A percentile compares a stretch with the other conserved stretches of the same genome.
Evolutionary conservation across 2,797 vertebrate genomes (phyloP).

Genomic region (Cyprinella venusta): DNA sequence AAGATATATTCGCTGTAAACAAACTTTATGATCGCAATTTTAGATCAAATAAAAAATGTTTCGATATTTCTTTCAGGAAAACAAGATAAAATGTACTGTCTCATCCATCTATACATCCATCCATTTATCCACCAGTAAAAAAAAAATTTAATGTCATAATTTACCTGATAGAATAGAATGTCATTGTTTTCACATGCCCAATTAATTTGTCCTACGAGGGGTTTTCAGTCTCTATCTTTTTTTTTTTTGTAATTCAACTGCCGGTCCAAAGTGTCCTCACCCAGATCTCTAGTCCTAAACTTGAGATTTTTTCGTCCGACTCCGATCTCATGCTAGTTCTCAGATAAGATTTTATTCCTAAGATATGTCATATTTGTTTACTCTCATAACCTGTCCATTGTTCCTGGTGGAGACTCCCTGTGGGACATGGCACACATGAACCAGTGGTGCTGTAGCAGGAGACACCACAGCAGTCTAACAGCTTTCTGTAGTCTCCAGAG

Average conservation of each 20-base stretch:
- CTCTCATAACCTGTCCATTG: conserved; percentile 79
- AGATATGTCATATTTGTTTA: conserved; percentile 72
- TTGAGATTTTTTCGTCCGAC: background rate
- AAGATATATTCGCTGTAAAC: background rate
- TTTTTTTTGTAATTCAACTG: no score
- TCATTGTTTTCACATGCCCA: background rate
- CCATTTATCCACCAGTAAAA: no score
- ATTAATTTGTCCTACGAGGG: background rate
- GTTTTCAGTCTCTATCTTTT: background rate
- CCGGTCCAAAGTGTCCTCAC: background rate
- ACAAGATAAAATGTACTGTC: no score
- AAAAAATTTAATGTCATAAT: background rate
- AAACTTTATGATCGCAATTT: no score
- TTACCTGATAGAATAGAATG: background rate
- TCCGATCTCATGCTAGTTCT: background rate
- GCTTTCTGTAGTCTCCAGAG: conserved; percentile 67
- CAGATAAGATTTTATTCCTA: background rate
- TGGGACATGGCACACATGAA: conserved; percentile 70
- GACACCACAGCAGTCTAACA: conserved; percentile 56
- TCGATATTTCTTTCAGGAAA: no score
- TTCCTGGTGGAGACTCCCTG: conserved; percentile 77
- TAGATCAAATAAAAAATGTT: no score
- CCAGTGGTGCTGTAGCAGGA: conserved; percentile 54
- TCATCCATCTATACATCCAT: no score
- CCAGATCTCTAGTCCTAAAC: conserved; percentile 3